Percentiles rank a stretch among this genome's conserved stretches.
These are phyloP conservation scores for Cerastoderma edule DNA, from an alignment of 2,888 invertebrate genomes.

Conservation along the genomic window DNA sequence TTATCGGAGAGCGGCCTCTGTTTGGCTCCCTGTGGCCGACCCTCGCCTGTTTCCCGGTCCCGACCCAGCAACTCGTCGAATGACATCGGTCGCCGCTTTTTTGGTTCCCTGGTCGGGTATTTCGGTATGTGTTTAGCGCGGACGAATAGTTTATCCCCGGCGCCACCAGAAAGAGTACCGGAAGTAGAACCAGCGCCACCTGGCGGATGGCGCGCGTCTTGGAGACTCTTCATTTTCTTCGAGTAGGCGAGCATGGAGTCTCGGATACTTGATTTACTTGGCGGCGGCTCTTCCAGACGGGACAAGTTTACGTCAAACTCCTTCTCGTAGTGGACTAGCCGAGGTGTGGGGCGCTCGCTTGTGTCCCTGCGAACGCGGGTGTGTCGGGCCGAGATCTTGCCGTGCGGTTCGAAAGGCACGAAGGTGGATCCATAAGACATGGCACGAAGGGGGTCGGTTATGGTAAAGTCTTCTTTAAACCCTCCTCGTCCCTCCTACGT, in stretches of 20 bases:
- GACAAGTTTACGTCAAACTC: conserved; percentile 62
- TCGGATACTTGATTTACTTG: conserved; percentile 51
- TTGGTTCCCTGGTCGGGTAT: conserved; percentile 49
- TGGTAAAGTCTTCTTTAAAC: neutral
- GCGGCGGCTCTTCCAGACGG: conserved; percentile 40
- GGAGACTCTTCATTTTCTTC: conserved; percentile 61
- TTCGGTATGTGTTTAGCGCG: conserved; percentile 69
- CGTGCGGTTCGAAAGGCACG: conserved; percentile 48
- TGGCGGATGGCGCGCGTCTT: conserved; percentile 54
- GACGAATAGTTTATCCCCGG: conserved; percentile 61
- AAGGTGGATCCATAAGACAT: conserved; percentile 63
- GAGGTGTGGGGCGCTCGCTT: conserved; percentile 34
- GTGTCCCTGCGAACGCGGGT: conserved; percentile 22
- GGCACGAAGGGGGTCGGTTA: neutral
- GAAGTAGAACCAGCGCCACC: conserved; percentile 18
- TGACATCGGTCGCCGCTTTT: conserved; percentile 66
- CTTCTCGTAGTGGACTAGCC: conserved; percentile 63
- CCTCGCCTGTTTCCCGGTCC: conserved; percentile 35
- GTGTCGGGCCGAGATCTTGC: conserved; percentile 35
- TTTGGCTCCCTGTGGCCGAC: conserved; percentile 26
- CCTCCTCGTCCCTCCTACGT: neutral
- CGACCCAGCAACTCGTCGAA: conserved; percentile 69
- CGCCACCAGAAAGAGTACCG: conserved; percentile 10
- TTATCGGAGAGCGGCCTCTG: conserved; percentile 57
- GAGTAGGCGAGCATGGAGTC: conserved; percentile 68